Evolutionary conservation across 2,888 invertebrate genomes (phyloP).

Genomic region (Tineola bisselliella): DNA sequence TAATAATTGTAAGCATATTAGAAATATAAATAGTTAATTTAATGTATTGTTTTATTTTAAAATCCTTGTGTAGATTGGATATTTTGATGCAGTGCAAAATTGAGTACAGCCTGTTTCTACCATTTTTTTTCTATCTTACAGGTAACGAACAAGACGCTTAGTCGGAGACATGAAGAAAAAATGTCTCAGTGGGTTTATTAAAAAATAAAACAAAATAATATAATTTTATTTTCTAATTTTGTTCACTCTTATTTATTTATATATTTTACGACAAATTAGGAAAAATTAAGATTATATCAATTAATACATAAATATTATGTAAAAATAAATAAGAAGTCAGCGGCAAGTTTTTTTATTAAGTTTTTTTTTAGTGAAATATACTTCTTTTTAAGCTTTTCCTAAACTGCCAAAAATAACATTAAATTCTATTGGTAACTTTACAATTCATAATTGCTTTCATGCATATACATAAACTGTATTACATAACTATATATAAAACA

Average conservation of each 20-base stretch:
- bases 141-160: constrained; percentile 20
- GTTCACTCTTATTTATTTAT: constrained; percentile 50
- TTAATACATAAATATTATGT: constrained; percentile 44
- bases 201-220: constrained; percentile 29
- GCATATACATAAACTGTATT: no score
- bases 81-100: no score
- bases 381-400: constrained; percentile 19
- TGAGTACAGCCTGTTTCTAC: no score
- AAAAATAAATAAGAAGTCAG: constrained; percentile 47
- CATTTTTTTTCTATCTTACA: no score
- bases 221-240: constrained; percentile 49
- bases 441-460: constrained; percentile 44
- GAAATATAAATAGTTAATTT: no score
- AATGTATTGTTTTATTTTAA: no score
- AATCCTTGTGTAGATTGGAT: no score
- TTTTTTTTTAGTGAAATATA: constrained; percentile 22
- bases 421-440: constrained; percentile 63
- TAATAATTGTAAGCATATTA: no score
- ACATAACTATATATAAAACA: no score
- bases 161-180: no score
- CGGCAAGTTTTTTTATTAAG: constrained; percentile 39
- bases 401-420: constrained; percentile 26
- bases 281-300: constrained; percentile 29
- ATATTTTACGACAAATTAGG: constrained; percentile 48
- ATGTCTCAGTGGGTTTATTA: constrained; percentile 20